A percentile compares a stretch with the other conserved stretches of the same genome.
Conservation (phyloP, 2,113 vertebrate genomes). For the Herpetotheres cachinnans region DNA sequence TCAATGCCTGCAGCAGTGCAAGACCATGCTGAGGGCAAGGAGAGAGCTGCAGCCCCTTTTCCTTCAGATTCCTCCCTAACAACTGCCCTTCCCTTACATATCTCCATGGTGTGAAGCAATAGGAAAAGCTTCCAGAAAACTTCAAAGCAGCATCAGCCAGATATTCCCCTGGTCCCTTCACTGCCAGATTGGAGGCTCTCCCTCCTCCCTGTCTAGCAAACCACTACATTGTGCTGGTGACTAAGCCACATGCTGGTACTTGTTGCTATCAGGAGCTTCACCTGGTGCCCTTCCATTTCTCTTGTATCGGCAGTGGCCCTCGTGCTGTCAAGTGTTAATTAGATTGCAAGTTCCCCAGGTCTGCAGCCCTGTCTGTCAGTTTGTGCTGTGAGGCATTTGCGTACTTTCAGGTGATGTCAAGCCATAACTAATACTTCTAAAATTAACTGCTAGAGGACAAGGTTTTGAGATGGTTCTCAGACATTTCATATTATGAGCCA, state of each 20-base stretch:
- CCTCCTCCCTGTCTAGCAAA: background rate
- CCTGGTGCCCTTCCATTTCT: background rate
- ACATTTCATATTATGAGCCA: background rate
- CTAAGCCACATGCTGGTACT: background rate
- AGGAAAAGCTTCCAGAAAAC: background rate
- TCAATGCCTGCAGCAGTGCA: background rate
- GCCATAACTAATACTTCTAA: background rate
- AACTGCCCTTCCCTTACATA: background rate
- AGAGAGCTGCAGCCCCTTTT: background rate
- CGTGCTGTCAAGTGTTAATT: rapidly evolving
- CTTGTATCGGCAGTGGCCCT: background rate
- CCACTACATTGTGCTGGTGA: background rate
- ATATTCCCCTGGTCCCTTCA: background rate
- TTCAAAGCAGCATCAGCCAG: background rate
- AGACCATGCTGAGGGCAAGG: background rate
- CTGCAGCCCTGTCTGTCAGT: background rate
- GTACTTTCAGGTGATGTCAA: background rate
- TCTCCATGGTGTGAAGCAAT: background rate
- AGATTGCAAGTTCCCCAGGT: background rate
- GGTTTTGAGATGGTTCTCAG: background rate
- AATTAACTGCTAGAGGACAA: background rate
- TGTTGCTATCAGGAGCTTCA: background rate
- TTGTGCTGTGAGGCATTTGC: background rate
- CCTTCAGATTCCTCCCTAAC: background rate
- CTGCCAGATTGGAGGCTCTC: background rate